phyloP scores from a whole-genome alignment of 2,113 vertebrate species.

The Pelodiscus sinensis region DNA sequence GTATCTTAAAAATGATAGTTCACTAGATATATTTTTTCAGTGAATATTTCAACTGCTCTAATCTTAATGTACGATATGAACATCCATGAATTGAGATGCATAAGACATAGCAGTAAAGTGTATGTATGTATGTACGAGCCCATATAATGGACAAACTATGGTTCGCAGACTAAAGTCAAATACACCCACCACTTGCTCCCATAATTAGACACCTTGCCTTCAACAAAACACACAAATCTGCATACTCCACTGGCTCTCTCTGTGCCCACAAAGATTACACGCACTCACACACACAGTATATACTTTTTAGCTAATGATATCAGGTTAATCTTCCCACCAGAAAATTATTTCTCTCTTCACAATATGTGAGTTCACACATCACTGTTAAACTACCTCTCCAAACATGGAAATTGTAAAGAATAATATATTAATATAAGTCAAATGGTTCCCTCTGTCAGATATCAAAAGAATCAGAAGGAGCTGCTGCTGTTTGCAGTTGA shows the following conservation, averaged over 20 bases:
- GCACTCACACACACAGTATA: not conserved
- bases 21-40: not conserved
- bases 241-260: accelerated
- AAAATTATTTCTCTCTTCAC: conserved; percentile 18
- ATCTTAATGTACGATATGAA: accelerated
- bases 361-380: conserved; percentile 25
- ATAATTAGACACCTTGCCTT: not conserved
- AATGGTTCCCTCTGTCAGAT: conserved; percentile 55
- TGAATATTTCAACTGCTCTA: not conserved
- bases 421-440: conserved; percentile 20
- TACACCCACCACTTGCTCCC: not conserved
- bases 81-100: not conserved
- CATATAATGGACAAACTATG: not conserved
- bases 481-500: conserved; percentile 14
- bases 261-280: not conserved
- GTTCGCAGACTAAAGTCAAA: not conserved
- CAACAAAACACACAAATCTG: not conserved
- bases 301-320: conserved; percentile 1
- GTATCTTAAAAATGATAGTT: not conserved
- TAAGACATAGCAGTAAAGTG: not conserved
- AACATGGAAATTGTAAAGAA: not conserved
- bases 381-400: not conserved
- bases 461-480: conserved; percentile 49
- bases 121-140: not conserved
- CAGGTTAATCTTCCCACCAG: conserved; percentile 29